These are phyloP conservation scores for Lycorma delicatula DNA, from an alignment of 1,140 invertebrate species.

Conservation along the genomic window DNA sequence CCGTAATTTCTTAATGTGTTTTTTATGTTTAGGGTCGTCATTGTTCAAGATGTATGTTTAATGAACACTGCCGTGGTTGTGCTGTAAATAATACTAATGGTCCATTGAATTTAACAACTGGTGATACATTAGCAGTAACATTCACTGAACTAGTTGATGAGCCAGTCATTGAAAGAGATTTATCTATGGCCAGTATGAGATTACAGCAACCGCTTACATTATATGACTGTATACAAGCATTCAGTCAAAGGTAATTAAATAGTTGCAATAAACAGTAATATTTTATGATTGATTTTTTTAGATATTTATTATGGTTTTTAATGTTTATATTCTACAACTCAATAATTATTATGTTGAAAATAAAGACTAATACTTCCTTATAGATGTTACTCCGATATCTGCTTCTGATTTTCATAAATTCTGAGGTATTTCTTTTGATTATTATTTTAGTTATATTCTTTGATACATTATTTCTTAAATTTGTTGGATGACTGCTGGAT, in stretches of 20 bases:
- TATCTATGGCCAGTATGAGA: conserved; percentile 40
- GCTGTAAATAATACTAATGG: conserved; percentile 41
- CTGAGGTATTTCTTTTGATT: too few species aligned
- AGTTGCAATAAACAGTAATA: too few species aligned
- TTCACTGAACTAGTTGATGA: conserved; percentile 34
- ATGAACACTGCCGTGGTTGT: conserved; percentile 52
- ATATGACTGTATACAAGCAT: conserved; percentile 58
- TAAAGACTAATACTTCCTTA: too few species aligned
- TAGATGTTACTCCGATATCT: too few species aligned
- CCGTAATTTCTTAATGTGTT: too few species aligned
- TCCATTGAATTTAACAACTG: conserved; percentile 44
- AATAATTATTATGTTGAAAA: too few species aligned
- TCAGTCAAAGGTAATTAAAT: conserved; percentile 50
- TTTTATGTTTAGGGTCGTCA: conserved; percentile 44
- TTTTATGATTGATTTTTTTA: neutral
- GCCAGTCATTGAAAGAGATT: conserved; percentile 28
- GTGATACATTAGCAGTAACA: conserved; percentile 51
- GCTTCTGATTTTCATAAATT: too few species aligned
- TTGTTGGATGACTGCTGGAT: too few species aligned
- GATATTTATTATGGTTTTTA: conserved; percentile 8
- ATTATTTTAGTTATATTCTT: too few species aligned
- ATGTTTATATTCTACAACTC: too few species aligned
- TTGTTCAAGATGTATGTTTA: conserved; percentile 55
- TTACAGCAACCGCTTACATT: conserved; percentile 47
- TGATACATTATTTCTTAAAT: too few species aligned